phyloP scores from a whole-genome alignment of 2,113 vertebrate species.

The Shinisaurus crocodilurus region DNA sequence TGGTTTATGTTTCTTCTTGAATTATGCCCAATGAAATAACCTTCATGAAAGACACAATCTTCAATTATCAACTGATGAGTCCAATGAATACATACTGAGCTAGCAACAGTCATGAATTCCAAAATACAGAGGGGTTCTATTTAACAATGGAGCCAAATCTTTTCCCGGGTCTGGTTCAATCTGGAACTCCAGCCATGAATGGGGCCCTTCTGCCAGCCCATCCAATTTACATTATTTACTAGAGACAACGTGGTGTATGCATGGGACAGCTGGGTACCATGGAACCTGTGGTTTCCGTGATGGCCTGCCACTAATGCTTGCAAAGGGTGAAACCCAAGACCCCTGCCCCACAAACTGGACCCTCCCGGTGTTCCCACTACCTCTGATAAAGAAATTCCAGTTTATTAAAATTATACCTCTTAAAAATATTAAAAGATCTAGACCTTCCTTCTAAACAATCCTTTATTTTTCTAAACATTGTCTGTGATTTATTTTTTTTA shows the following conservation, averaged over 20 bases:
- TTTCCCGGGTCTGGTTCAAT: neutral
- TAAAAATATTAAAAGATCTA: neutral
- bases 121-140: neutral
- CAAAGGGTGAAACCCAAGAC: too few species aligned
- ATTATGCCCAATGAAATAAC: too few species aligned
- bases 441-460: neutral
- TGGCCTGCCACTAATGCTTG: neutral
- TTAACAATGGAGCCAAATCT: neutral
- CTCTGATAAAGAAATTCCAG: neutral
- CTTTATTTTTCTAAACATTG: neutral
- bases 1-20: too few species aligned
- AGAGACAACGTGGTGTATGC: neutral
- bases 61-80: neutral
- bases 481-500: neutral
- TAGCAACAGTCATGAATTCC: neutral
- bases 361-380: neutral
- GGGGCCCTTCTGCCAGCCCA: neutral
- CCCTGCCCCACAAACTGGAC: neutral
- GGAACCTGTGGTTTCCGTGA: neutral
- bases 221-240: neutral
- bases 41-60: neutral
- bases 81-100: neutral
- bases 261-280: neutral
- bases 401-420: neutral
- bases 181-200: neutral